A percentile compares a stretch with the other conserved stretches of the same genome.
Conservation (phyloP, 2,113 vertebrate species). For the Tetraodon nigroviridis region DNA sequence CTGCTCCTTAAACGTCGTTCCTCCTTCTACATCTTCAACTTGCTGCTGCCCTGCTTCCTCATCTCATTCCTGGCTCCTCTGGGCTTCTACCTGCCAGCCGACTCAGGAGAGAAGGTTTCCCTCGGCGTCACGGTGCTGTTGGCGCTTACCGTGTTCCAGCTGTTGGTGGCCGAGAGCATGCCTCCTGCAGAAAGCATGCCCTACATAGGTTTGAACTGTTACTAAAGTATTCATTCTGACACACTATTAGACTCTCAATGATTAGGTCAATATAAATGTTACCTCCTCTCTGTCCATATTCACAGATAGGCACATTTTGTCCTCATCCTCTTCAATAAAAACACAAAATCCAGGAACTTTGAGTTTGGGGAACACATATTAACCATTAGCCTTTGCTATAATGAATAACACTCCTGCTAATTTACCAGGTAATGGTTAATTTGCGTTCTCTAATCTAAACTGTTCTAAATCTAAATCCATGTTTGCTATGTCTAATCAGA, state of each 20-base stretch:
- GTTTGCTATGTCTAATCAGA: too few relatives aligned
- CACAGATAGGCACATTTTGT: too few relatives aligned
- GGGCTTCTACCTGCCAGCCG: slow-evolving; percentile 95
- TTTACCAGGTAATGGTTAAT: too few relatives aligned
- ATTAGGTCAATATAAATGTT: too few relatives aligned
- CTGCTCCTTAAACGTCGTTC: slow-evolving; percentile 91
- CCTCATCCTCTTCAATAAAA: too few relatives aligned
- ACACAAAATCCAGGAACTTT: too few relatives aligned
- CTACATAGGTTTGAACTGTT: slow-evolving; percentile 82
- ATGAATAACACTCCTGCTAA: too few relatives aligned
- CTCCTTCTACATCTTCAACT: slow-evolving; percentile 95
- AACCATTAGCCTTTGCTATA: too few relatives aligned
- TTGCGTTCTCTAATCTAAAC: too few relatives aligned
- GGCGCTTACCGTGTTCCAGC: slow-evolving; percentile 94
- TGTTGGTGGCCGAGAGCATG: slow-evolving; percentile 99
- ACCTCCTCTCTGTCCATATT: too few relatives aligned
- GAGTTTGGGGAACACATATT: too few relatives aligned
- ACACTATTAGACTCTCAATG: not conserved
- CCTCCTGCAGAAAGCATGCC: slow-evolving; percentile 95
- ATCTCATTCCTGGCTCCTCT: slow-evolving; percentile 95
- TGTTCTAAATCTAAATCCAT: too few relatives aligned
- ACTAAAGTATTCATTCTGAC: not conserved
- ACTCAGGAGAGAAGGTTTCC: slow-evolving; percentile 97
- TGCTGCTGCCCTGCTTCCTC: slow-evolving; percentile 92
- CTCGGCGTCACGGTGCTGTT: slow-evolving; percentile 93